Conservation (phyloP, 2,113 vertebrate species). For the Xiphophorus hellerii region DNA sequence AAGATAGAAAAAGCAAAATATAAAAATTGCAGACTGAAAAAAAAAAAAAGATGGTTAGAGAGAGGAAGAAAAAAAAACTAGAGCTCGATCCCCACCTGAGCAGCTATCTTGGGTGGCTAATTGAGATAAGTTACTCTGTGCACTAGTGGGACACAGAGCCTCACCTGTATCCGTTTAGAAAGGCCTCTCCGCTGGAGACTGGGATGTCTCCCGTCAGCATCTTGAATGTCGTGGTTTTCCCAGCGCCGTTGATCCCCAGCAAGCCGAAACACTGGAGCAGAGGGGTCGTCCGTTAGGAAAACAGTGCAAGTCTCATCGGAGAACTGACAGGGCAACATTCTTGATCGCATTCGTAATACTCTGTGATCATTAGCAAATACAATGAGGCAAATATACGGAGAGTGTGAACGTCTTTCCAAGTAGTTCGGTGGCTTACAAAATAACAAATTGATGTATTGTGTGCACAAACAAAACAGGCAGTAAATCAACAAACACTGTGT, state of each 20-base stretch:
- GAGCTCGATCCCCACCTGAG: slow-evolving; percentile 54
- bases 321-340: slow-evolving; percentile 3
- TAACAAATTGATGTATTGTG: slow-evolving; percentile 39
- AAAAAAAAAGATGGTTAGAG: slow-evolving; percentile 15
- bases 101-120: slow-evolving; percentile 73
- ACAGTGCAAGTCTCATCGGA: slow-evolving; percentile 5
- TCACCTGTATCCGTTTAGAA: slow-evolving; percentile 95
- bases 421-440: slow-evolving; percentile 28
- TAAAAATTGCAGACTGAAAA: slow-evolving; percentile 13
- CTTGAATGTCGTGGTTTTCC: slow-evolving; percentile 98
- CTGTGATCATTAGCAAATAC: slow-evolving; percentile 1
- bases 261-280: slow-evolving; percentile 93
- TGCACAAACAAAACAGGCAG: slow-evolving; percentile 44
- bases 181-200: slow-evolving; percentile 93
- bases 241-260: slow-evolving; percentile 96
- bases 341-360: slow-evolving; percentile 1
- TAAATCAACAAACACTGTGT: slow-evolving; percentile 48
- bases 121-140: slow-evolving; percentile 69
- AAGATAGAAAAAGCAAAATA: slow-evolving; percentile 21
- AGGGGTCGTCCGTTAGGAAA: slow-evolving; percentile 32
- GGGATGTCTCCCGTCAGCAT: slow-evolving; percentile 98
- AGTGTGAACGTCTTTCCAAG: slow-evolving; percentile 1
- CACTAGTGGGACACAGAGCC: slow-evolving; percentile 51
- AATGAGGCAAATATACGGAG: slow-evolving; percentile 11
- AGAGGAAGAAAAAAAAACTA: slow-evolving; percentile 20